A percentile compares a stretch with the other conserved stretches of the same genome.
phyloP scores from a whole-genome alignment of 2,888 invertebrate genomes.

The Caenorhabditis doughertyi region DNA sequence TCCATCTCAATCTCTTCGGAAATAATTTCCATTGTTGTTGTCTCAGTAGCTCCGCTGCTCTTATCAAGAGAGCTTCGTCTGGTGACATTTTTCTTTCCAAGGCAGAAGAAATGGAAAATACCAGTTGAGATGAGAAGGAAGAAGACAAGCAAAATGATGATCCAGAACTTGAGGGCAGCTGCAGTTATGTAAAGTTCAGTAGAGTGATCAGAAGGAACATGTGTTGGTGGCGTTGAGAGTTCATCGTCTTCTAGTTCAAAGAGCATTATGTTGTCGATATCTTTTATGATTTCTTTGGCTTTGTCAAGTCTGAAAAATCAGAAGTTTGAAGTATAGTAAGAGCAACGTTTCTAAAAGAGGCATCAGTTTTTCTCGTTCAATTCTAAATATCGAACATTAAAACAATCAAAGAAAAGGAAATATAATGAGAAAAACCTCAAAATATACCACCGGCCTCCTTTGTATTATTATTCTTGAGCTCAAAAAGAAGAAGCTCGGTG shows the following conservation, averaged over 20 bases:
- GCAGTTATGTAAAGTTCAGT: conserved; percentile 2
- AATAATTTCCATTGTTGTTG: conserved; percentile 49
- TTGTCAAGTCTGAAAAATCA: conserved; percentile 16
- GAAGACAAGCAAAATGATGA: conserved; percentile 23
- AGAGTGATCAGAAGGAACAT: neutral
- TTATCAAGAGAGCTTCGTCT: conserved; percentile 22
- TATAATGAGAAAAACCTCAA: neutral
- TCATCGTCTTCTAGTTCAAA: conserved; percentile 14
- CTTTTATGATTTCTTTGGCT: neutral
- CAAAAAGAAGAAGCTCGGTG: conserved; percentile 21
- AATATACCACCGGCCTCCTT: conserved; percentile 10
- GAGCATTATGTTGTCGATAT: neutral
- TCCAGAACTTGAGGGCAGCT: conserved; percentile 37
- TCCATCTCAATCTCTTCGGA: conserved; percentile 28
- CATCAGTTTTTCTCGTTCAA: neutral
- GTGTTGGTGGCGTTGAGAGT: neutral
- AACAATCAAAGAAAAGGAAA: neutral
- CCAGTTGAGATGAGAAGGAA: conserved; percentile 34
- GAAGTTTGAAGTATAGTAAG: too few relatives aligned
- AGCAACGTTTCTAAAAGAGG: too few relatives aligned
- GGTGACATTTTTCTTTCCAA: conserved; percentile 44
- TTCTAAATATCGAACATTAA: neutral
- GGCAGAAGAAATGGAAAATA: conserved; percentile 45
- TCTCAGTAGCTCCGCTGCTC: conserved; percentile 10
- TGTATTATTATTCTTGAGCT: conserved; percentile 6